These are phyloP conservation scores for Morpho helenor DNA, from an alignment of 2,888 invertebrate genomes.

Conservation along the genomic window DNA sequence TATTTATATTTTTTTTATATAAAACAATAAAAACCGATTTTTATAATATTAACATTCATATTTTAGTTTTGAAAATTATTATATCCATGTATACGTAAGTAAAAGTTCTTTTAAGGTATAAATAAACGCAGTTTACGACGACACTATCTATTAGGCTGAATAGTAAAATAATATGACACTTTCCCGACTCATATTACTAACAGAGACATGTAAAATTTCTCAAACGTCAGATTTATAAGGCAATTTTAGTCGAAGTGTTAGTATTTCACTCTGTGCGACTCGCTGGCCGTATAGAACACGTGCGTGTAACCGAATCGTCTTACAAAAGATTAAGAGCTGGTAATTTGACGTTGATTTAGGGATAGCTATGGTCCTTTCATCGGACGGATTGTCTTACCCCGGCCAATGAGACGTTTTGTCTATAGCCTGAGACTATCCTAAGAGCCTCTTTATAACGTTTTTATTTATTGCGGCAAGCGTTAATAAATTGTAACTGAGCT, in stretches of 20 bases:
- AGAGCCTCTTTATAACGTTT: constrained; percentile 45
- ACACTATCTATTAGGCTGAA: not conserved
- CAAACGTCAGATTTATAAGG: constrained; percentile 67
- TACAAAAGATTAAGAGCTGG: constrained; percentile 75
- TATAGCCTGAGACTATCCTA: constrained; percentile 37
- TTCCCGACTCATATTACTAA: constrained; percentile 59
- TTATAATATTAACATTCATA: too few species aligned
- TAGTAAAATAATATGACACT: constrained; percentile 62
- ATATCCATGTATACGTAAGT: too few species aligned
- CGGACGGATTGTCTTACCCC: constrained; percentile 64
- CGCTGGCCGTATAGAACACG: constrained; percentile 55
- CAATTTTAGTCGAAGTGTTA: constrained; percentile 47
- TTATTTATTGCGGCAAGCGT: constrained; percentile 53
- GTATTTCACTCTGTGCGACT: constrained; percentile 50
- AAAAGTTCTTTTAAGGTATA: too few species aligned
- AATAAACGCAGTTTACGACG: too few species aligned
- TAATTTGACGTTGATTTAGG: constrained; percentile 78
- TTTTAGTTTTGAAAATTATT: too few species aligned
- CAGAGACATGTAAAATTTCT: constrained; percentile 73
- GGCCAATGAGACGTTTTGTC: constrained; percentile 50
- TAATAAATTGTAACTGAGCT: constrained; percentile 39
- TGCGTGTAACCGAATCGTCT: constrained; percentile 69
- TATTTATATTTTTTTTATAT: too few species aligned
- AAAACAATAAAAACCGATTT: too few species aligned
- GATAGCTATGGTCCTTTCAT: constrained; percentile 59